These are phyloP conservation scores for Coecobrya sp. DNA, from an alignment of 2,888 invertebrate species.

Conservation along the genomic window DNA sequence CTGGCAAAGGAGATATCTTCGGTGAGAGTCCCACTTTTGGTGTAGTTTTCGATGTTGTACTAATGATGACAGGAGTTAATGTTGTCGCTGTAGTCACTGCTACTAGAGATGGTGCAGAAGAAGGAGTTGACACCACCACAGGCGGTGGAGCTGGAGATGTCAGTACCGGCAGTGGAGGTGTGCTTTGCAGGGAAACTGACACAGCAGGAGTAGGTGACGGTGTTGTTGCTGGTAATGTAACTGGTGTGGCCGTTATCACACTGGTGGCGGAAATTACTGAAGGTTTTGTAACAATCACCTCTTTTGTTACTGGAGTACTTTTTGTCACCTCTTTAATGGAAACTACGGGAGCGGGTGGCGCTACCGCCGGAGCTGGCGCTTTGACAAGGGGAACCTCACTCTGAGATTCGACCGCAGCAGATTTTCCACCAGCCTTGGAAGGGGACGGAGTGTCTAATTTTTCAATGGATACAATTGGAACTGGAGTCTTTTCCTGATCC, in stretches of 20 bases:
- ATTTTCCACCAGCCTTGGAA: background rate
- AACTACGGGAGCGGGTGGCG: background rate
- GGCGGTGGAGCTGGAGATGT: constrained; percentile 21
- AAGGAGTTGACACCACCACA: constrained; percentile 51
- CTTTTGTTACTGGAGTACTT: background rate
- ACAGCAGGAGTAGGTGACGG: background rate
- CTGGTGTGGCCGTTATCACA: background rate
- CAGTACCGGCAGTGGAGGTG: constrained; percentile 39
- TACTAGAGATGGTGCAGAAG: constrained; percentile 24
- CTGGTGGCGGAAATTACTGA: too few species aligned
- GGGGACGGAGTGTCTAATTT: constrained; percentile 3
- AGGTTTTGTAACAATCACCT: background rate
- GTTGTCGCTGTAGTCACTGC: constrained; percentile 25
- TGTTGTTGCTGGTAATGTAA: background rate
- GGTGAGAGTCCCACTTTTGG: background rate
- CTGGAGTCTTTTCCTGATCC: constrained; percentile 56
- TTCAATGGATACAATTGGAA: constrained; percentile 57
- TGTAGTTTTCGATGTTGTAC: background rate
- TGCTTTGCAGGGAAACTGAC: background rate
- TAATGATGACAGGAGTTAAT: constrained; percentile 33
- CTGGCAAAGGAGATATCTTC: background rate
- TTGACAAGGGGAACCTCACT: background rate
- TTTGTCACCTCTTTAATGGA: background rate
- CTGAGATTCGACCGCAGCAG: background rate
- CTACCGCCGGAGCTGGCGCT: background rate